These are phyloP conservation scores for Eumeta japonica DNA, from an alignment of 1,140 invertebrate species.

Conservation along the genomic window DNA sequence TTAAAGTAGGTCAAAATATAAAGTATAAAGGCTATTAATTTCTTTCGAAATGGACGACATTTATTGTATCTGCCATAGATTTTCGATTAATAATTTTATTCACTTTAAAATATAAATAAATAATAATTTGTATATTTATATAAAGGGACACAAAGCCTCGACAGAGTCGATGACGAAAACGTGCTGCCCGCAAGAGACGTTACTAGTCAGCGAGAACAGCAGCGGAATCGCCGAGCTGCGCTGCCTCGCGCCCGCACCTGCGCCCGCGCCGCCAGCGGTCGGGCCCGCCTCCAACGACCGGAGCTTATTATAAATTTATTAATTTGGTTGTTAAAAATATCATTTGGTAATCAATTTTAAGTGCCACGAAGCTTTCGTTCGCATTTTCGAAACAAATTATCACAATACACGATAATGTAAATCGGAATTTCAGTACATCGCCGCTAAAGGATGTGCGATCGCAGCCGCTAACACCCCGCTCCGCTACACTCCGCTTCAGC, in stretches of 20 bases:
- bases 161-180: constrained; percentile 47
- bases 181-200: constrained; percentile 42
- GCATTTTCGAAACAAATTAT: background rate
- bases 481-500: too few species aligned
- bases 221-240: constrained; percentile 34
- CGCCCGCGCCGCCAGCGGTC: constrained; percentile 8
- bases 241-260: constrained; percentile 25
- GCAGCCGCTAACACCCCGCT: too few species aligned
- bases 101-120: too few species aligned
- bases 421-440: background rate
- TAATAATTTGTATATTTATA: too few species aligned
- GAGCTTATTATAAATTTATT: constrained; percentile 6
- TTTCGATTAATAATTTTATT: background rate
- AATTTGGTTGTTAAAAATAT: background rate
- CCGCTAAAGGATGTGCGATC: background rate
- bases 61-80: too few species aligned
- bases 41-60: too few species aligned
- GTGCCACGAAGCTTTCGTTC: background rate
- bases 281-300: constrained; percentile 15
- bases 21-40: too few species aligned
- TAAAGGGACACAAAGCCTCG: constrained; percentile 40
- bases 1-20: too few species aligned
- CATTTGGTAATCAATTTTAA: background rate
- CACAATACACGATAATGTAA: background rate
- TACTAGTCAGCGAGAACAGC: constrained; percentile 28